A percentile compares a stretch with the other conserved stretches of the same genome.
phyloP scores from a whole-genome alignment of 2,797 vertebrate species.

The Ptychobarbus kaznakovi region DNA sequence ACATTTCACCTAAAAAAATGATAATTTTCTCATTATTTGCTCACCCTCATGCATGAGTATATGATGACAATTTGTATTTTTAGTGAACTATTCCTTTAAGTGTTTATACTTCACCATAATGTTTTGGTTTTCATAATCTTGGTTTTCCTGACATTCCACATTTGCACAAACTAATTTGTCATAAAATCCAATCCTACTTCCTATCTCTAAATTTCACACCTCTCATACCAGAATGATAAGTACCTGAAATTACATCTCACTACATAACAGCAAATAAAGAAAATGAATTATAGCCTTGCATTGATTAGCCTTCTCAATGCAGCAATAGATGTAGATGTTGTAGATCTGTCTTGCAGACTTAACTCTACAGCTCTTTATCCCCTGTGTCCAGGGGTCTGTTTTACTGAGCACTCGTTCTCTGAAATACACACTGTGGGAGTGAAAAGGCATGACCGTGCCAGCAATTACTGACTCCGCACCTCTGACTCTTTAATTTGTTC shows the following conservation, averaged over 20 bases:
- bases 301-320: not conserved
- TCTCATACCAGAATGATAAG: not conserved
- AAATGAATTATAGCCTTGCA: not conserved
- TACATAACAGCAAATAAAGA: not conserved
- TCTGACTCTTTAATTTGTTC: conserved; percentile 91
- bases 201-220: conserved; percentile 26
- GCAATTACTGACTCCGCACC: conserved; percentile 85
- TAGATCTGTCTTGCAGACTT: conserved; percentile 7
- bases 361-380: not conserved
- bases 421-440: conserved; percentile 48
- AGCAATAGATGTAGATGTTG: not conserved
- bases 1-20: not conserved
- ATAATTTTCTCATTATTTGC: not conserved
- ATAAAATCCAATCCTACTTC: not conserved
- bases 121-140: not conserved
- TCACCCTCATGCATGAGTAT: not conserved
- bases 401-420: conserved; percentile 31
- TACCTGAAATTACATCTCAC: not conserved
- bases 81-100: not conserved
- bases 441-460: conserved; percentile 79
- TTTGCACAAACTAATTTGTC: not conserved
- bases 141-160: not conserved
- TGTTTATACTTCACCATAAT: not conserved
- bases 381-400: not conserved
- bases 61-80: not conserved